A percentile compares a stretch with the other conserved stretches of the same genome.
Evolutionary conservation across 1,140 invertebrate species (phyloP).

Genomic region (Littorina saxatilis): DNA sequence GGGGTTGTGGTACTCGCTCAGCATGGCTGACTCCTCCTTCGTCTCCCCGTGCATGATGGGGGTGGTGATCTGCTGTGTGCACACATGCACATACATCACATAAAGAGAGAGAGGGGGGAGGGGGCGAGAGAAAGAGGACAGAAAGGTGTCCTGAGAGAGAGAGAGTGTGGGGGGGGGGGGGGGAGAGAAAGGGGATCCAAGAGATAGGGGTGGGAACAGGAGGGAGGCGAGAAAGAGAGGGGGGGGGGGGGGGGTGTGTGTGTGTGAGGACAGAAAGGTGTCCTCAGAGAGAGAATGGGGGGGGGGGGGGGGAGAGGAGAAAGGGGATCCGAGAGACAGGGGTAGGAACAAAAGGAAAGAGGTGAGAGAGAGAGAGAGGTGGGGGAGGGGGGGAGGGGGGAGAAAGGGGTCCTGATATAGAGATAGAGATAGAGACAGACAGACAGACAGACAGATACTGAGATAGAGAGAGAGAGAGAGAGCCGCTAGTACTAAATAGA

Average conservation of each 20-base stretch:
- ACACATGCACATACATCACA: too few species aligned
- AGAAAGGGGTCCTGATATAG: too few species aligned
- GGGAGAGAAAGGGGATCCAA: too few species aligned
- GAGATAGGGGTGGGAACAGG: too few species aligned
- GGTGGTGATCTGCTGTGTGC: slow-evolving; percentile 20
- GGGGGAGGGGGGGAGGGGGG: background rate
- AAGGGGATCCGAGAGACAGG: too few species aligned
- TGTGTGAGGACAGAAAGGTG: too few species aligned
- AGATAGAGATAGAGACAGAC: too few species aligned
- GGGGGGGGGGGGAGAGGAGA: too few species aligned
- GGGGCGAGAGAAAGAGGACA: background rate
- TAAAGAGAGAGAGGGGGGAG: background rate
- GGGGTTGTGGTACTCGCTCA: slow-evolving; percentile 24
- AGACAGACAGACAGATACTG: background rate
- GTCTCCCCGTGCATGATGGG: slow-evolving; percentile 25
- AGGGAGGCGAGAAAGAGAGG: background rate
- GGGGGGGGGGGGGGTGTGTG: background rate
- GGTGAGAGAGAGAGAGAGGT: background rate
- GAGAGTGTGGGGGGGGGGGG: background rate
- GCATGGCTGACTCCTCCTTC: slow-evolving; percentile 28
- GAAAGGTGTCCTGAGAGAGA: background rate
- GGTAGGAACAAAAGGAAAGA: too few species aligned
- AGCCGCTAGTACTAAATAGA: too few species aligned
- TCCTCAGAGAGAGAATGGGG: too few species aligned
- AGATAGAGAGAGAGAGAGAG: background rate